A percentile compares a stretch with the other conserved stretches of the same genome.
Conservation (phyloP, 2,113 vertebrate species). For the Odobenus rosmarus region DNA sequence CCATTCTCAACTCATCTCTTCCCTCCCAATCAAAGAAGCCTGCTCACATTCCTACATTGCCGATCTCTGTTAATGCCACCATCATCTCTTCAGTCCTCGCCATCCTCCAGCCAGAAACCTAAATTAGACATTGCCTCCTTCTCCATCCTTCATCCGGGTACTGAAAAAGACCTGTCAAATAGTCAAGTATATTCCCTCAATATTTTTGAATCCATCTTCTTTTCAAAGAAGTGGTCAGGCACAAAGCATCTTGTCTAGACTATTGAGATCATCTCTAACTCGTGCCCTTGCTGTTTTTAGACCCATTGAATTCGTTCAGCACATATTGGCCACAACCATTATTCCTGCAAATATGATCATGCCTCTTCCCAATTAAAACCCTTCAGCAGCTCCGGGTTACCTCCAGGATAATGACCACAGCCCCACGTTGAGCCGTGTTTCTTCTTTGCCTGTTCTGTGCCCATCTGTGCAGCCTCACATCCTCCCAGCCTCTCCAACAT, state of each 20-base stretch:
- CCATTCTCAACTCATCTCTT: background rate
- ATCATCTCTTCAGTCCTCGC: background rate
- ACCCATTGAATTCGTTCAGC: background rate
- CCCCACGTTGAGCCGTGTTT: too few species aligned
- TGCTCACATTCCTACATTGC: too few species aligned
- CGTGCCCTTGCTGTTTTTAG: background rate
- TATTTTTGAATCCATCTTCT: background rate
- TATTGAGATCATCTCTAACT: background rate
- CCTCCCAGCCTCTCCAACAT: rapidly evolving
- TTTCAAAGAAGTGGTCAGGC: background rate
- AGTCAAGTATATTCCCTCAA: background rate
- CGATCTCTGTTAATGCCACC: background rate
- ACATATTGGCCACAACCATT: background rate
- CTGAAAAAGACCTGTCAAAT: background rate
- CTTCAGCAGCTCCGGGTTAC: background rate
- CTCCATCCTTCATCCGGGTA: background rate
- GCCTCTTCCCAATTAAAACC: background rate
- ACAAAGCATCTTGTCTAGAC: background rate
- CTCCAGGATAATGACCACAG: background rate
- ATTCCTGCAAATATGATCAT: background rate
- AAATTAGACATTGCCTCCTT: background rate
- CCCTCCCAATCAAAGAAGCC: background rate
- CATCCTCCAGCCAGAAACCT: background rate
- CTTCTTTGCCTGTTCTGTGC: background rate
- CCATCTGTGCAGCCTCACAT: background rate